A percentile compares a stretch with the other conserved stretches of the same genome.
Evolutionary conservation across 1,140 invertebrate species (phyloP).

Genomic region (Charaxes varanes): DNA sequence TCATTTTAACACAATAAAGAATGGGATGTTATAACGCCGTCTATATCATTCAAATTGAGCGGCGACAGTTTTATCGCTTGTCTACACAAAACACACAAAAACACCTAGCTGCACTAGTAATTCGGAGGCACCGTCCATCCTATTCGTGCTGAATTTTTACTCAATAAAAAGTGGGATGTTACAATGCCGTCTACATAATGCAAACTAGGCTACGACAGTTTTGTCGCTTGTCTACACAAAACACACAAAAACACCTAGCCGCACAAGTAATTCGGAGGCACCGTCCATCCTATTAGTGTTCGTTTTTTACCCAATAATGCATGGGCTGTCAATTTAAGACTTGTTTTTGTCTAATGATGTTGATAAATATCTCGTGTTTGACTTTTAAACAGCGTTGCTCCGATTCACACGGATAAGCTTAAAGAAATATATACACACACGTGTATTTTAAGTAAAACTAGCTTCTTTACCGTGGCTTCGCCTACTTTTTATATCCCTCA

Average conservation of each 20-base stretch:
- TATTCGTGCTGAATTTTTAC: no score
- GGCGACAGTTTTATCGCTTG: conserved; percentile 4
- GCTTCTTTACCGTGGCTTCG: no score
- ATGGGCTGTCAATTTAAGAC: conserved; percentile 14
- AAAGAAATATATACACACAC: no score
- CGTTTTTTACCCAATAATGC: conserved; percentile 22
- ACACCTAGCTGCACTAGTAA: no score
- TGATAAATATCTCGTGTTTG: conserved; percentile 8
- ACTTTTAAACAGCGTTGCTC: not conserved
- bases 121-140: no score
- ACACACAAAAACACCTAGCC: conserved; percentile 9
- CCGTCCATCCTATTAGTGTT: conserved; percentile 24
- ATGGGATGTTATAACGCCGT: not conserved
- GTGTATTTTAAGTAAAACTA: no score
- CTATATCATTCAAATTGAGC: not conserved
- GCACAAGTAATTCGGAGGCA: conserved; percentile 36
- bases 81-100: conserved; percentile 1
- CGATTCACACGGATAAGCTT: no score
- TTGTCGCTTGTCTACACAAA: conserved; percentile 1
- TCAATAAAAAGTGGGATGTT: no score
- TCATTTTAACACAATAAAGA: no score
- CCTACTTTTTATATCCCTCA: no score
- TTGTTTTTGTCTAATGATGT: conserved; percentile 11
- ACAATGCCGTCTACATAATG: not conserved
- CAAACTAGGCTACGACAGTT: conserved; percentile 1